These are phyloP conservation scores for Enteromius anoplus DNA, from an alignment of 2,797 vertebrate genomes.

Conservation along the genomic window DNA sequence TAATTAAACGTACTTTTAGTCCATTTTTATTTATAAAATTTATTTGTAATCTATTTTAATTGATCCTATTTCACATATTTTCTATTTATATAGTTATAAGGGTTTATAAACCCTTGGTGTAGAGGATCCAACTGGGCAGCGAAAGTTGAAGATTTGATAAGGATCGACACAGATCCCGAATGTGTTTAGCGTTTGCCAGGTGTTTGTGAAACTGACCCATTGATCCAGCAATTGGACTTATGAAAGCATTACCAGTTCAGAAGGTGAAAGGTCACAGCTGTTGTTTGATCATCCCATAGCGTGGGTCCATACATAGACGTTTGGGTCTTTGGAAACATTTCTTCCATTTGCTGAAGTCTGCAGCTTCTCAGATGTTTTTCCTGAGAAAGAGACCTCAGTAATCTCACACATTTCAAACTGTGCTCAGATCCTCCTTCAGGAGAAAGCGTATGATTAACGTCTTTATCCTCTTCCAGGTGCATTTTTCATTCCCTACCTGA, in stretches of 20 bases:
- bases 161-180: not conserved
- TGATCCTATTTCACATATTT: not conserved
- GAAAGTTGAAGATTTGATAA: not conserved
- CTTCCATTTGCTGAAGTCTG: not conserved
- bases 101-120: not conserved
- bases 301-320: slow-evolving; percentile 38
- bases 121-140: not conserved
- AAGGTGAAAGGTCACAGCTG: slow-evolving; percentile 55
- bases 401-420: not conserved
- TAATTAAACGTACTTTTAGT: not conserved
- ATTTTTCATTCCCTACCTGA: slow-evolving; percentile 98
- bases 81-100: not conserved
- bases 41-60: no score
- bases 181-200: slow-evolving; percentile 39
- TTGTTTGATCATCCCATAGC: slow-evolving; percentile 45
- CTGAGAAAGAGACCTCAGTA: not conserved
- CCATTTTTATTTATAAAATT: not conserved
- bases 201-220: slow-evolving; percentile 49
- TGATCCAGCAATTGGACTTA: slow-evolving; percentile 43
- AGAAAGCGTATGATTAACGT: not conserved
- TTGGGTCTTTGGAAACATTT: slow-evolving; percentile 31
- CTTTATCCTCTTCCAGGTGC: slow-evolving; percentile 80
- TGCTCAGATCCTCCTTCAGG: not conserved
- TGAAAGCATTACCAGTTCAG: slow-evolving; percentile 42
- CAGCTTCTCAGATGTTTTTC: slow-evolving; percentile 1